Base-by-base conservation (phyloP, 2,888 invertebrate genomes). In the Dyspetes luteomarginatus region DNA sequence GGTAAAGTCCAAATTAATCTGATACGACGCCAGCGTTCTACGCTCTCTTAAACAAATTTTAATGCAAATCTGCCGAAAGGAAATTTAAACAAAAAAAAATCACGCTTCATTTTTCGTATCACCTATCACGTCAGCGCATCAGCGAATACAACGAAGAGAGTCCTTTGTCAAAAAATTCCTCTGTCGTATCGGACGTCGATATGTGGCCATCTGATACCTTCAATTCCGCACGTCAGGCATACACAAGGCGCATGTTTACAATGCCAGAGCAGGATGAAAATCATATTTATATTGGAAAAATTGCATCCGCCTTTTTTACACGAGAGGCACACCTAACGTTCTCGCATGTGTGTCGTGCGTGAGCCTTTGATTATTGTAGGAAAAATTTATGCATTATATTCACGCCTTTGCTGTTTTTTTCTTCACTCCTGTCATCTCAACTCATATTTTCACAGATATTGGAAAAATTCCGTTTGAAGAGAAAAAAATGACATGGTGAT, bases 231-330 rank as follows among this genome's bases (percentile, higher is more conserved):
- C 19, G 22, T 45, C 26, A 43, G 55, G 22, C n/a, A 24, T 69
- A 69, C 45, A 28, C 7, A 58, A 19, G 15, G 26, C 28, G 24
- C 17, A 17, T 41, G 45, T 45, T 45, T 24, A 3, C 64, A 5
- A 17, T 15, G 17, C 62, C 36, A 28, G 7, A 45, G 15, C 24
- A 17, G 30, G 43, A n/a, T 52, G 52, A 68, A 68, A 60, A 68
- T 62, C 71, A n/a, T 28, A 65, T 77, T 65, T 65, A 36, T 48
- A 12, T 30, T 30, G 36, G 30, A 19, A 30, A 45, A 69, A 62
- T 45, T 55, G 69, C 55, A 69, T 48, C 43, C 55, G 36, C 5
- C 24, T 19, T 12, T 64, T 26, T 1, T 9, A 17, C 24, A 9
- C 5, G 52, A 17, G 43, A 30, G n/a, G 36, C 22, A 24, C 30